Conservation (phyloP, 2,113 vertebrate species). For the Channa argus region DNA sequence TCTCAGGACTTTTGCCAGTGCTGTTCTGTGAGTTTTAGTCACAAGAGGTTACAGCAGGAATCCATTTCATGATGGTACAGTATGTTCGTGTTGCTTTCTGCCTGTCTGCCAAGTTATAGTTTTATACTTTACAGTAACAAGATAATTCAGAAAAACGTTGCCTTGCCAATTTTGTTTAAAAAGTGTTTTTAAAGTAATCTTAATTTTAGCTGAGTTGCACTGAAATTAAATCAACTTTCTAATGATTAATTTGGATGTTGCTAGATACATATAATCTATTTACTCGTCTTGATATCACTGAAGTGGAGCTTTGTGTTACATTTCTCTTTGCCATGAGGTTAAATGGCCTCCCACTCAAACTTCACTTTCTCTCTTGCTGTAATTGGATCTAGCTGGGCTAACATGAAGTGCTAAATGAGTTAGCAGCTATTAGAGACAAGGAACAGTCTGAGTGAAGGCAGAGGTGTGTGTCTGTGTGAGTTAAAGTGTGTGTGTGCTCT, state of each 20-base stretch:
- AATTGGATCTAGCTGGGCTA: slow-evolving; percentile 78
- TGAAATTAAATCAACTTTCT: not conserved
- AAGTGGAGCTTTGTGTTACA: slow-evolving; percentile 36
- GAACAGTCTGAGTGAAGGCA: slow-evolving; percentile 58
- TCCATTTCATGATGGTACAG: too few species aligned
- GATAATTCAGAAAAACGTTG: not conserved
- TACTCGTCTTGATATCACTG: slow-evolving; percentile 16
- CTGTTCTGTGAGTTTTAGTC: too few species aligned
- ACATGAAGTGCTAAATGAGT: slow-evolving; percentile 77
- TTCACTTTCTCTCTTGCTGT: slow-evolving; percentile 52
- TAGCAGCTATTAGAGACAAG: slow-evolving; percentile 70
- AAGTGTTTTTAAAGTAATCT: not conserved
- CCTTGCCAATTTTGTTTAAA: not conserved
- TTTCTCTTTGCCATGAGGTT: slow-evolving; percentile 57
- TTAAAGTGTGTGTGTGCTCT: slow-evolving; percentile 1
- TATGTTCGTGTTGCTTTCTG: not conserved
- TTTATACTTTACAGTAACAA: not conserved
- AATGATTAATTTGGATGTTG: not conserved
- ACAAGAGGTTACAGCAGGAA: too few species aligned
- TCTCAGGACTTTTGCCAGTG: too few species aligned
- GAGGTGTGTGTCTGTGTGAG: slow-evolving; percentile 42
- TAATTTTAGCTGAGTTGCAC: too few species aligned
- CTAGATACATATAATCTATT: not conserved
- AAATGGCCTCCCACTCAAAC: slow-evolving; percentile 65
- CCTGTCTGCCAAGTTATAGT: not conserved